Evolutionary conservation across 2,888 invertebrate genomes (phyloP).

Genomic region (Dryomyza anilis): DNA sequence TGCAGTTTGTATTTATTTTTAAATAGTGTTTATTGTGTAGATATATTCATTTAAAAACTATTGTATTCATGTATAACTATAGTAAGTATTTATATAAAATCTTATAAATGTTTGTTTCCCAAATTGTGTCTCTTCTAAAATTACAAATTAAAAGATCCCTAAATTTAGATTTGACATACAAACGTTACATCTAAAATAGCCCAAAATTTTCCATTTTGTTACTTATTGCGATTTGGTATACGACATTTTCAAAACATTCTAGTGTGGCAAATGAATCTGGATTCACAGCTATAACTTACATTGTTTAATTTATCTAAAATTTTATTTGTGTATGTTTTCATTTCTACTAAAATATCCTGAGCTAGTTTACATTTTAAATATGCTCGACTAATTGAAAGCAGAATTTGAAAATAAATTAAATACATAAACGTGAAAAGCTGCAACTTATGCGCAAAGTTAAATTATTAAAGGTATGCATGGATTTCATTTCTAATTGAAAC

Average conservation of each 20-base stretch:
- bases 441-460: too few relatives aligned
- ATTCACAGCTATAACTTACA: background rate
- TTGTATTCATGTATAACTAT: background rate
- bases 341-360: slow-evolving; percentile 44
- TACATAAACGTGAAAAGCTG: too few relatives aligned
- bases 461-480: too few relatives aligned
- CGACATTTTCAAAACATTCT: background rate
- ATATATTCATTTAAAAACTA: background rate
- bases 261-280: too few relatives aligned
- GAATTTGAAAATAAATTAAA: too few relatives aligned
- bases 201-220: slow-evolving; percentile 1
- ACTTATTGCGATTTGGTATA: too few relatives aligned
- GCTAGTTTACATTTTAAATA: slow-evolving; percentile 48
- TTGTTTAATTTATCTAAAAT: slow-evolving; percentile 4
- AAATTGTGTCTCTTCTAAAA: background rate
- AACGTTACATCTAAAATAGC: background rate
- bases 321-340: background rate
- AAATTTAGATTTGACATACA: background rate
- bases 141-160: background rate
- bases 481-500: too few relatives aligned
- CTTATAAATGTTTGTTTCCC: background rate
- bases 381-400: slow-evolving; percentile 1
- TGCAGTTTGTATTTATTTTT: too few relatives aligned
- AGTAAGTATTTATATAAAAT: background rate
- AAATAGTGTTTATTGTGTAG: background rate